Evolutionary conservation across 2,797 vertebrate genomes (phyloP), one percentile per base, ranked within the genome.

Genomic region (Phataginus tetradactyla): DNA sequence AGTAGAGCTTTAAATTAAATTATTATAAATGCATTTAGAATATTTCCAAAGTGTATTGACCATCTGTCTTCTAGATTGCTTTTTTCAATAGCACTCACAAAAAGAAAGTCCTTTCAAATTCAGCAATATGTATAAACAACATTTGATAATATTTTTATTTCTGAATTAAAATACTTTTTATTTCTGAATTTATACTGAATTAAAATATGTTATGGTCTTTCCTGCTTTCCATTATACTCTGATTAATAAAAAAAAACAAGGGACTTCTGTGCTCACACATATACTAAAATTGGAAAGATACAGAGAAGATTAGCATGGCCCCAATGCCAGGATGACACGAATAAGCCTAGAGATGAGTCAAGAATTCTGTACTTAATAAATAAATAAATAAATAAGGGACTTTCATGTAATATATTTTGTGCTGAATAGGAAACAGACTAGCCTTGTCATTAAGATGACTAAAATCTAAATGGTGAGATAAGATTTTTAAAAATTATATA

Each of bases 141-240:
- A 83, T 72, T 94, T 97, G 90, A 90, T 90, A 94, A 87, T 80
- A 77, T 93, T 97, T 97, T 96, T 57, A 66, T 77, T 85, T 74
- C 87, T 77, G 49, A 74, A 77, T 86, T 74, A 90, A 94, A 45
- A 57, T 45, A 57, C n/a, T 93, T 97, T 97, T 96, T 57, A 66
- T 77, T 85, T 74, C 87, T 77, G 49, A 74, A 77, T 86, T 74
- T 87, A 94, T 45, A 57, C n/a, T n/a, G n/a, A n/a, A n/a, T n/a
- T 84, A 49, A 95, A 96, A 85, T 71, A 94, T 66, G 34, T 59
- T 94, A 51, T 66, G 34, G 29, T 14, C 68, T 95, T 95, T 84
- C 91, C 42, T 94, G 59, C 61, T 96, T 93, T 90, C 59, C 25
- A 14, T 80, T 83, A 45, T 51, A 69, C 34, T 29, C 39, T 83